Conservation (phyloP, 2,888 invertebrate genomes). For the Callinectes sapidus region DNA sequence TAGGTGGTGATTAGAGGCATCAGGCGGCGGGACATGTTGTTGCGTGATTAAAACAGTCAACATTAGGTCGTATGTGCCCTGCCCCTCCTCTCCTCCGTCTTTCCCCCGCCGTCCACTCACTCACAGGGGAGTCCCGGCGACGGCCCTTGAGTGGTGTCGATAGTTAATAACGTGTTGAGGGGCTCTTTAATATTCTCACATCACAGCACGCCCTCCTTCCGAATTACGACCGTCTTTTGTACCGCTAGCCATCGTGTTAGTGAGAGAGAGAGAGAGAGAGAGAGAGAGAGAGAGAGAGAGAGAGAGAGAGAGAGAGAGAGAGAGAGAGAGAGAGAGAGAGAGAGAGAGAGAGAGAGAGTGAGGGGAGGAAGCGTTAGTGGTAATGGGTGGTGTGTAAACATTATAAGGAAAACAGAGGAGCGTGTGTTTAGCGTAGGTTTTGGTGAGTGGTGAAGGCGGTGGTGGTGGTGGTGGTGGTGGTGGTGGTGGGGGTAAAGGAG, state of each 20-base stretch:
- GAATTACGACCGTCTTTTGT: constrained; percentile 18
- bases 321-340: not conserved
- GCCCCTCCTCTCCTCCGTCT: not conserved
- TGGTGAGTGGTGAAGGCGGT: not conserved
- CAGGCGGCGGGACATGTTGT: constrained; percentile 38
- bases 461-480: not conserved
- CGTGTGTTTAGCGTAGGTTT: not conserved
- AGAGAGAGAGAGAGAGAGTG: not conserved
- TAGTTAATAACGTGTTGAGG: constrained; percentile 9
- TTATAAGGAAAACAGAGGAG: not conserved
- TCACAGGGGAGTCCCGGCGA: not conserved
- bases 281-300: not conserved
- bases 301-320: not conserved
- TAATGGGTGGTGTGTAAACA: constrained; percentile 1
- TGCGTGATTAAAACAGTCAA: constrained; percentile 49
- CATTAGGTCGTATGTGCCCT: not conserved
- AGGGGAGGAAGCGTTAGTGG: not conserved
- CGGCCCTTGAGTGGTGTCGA: not conserved
- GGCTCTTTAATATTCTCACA: not conserved
- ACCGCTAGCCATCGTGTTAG: not conserved
- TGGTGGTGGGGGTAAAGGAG: not conserved
- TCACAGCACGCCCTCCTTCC: not conserved
- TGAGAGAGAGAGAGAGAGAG: not conserved
- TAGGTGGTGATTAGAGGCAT: constrained; percentile 48
- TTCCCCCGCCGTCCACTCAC: not conserved